Evolutionary conservation across 2,113 vertebrate genomes (phyloP), one percentile per base, ranked within the genome.

Genomic region (Passer montanus): DNA sequence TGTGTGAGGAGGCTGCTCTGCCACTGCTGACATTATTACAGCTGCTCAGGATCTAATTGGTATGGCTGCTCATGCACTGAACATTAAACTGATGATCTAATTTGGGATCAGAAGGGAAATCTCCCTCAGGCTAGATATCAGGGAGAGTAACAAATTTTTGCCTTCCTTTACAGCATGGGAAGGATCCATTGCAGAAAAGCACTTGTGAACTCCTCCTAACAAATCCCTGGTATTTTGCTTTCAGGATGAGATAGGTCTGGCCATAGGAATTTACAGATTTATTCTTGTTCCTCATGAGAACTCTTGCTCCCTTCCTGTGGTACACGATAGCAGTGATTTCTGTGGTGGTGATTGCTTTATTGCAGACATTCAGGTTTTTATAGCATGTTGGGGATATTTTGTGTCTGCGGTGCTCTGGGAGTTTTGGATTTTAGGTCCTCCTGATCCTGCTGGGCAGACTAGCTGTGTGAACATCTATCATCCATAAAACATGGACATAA

Each of bases 31-130:
- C 91, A 74, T 86, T 94, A 92, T 94, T 89, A 84, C 89, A 91
- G 89, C 86, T 94, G 73, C 92, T 93, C 83, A 64, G 91, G 60
- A 50, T 72, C 94, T 96, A 93, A 95, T 95, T 95, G 94, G 69
- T 95, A 92, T 93, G 96, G 84, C 89, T 94, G 94, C 81, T 97
- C 93, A 95, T 84, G 89, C 94, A 95, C 93, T 90, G 93, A 93
- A 81, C 95, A 84, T 96, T 95, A 93, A 89, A 93, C 91, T 74
- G 94, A 88, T 91, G 88, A 94, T 96, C 94, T 97, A 96, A 96
- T 96, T 92, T 95, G 91, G 64, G 86, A 97, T 96, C 91, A 97
- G 96, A 92, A 92, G 81, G 76, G 86, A 97, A 95, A 87, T 94
- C 83, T 95, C 96, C 96, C 84, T 92, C 77, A 84, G 96, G 96